These are phyloP conservation scores for Athene noctua DNA, from an alignment of 2,113 vertebrate genomes.

Conservation along the genomic window DNA sequence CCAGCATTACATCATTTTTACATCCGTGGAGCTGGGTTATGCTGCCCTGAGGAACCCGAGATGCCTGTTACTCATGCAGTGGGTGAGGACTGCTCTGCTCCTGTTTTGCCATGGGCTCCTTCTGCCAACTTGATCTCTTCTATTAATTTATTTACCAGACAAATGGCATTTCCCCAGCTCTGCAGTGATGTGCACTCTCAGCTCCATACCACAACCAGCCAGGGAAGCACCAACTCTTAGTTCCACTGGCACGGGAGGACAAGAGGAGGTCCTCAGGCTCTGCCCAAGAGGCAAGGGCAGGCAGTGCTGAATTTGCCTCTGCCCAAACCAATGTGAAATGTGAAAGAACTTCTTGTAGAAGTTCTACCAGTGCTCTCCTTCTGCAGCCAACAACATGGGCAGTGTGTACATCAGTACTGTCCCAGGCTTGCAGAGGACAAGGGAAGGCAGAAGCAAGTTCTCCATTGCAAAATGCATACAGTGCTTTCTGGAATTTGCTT, in stretches of 20 bases:
- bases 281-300: neutral
- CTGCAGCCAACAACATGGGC: neutral
- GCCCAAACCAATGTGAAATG: neutral
- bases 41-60: neutral
- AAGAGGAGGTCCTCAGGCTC: neutral
- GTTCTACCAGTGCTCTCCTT: neutral
- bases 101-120: neutral
- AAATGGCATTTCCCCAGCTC: neutral
- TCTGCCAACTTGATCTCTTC: neutral
- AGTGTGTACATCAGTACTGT: fast-evolving
- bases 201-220: neutral
- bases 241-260: fast-evolving
- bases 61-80: fast-evolving
- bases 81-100: neutral
- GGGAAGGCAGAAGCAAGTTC: neutral
- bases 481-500: neutral
- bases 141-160: neutral
- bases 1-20: neutral
- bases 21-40: neutral
- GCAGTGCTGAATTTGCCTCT: neutral
- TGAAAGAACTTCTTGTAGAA: neutral
- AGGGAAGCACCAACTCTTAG: neutral
- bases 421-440: fast-evolving
- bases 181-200: neutral
- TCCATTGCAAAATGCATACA: fast-evolving